Conservation (phyloP, 2,888 invertebrate genomes). For the Cremastinae sp. region DNA sequence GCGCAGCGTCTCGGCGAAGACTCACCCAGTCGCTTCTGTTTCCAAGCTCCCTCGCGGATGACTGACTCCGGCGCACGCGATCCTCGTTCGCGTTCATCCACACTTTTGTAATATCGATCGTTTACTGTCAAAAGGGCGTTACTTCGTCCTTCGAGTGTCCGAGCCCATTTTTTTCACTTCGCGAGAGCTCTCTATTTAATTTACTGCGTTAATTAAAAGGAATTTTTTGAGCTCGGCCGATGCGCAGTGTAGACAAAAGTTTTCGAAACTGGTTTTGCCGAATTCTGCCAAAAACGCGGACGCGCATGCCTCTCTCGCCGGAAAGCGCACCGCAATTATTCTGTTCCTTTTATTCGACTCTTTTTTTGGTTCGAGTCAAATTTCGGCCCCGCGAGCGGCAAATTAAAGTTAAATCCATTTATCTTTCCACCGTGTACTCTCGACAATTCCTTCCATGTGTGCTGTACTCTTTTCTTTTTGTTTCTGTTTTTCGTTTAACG, state of each 20-base stretch:
- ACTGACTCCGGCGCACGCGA: constrained; percentile 72
- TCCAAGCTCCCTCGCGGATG: constrained; percentile 65
- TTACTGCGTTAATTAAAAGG: too few species aligned
- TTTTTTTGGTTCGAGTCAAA: background rate
- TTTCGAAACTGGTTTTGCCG: too few species aligned
- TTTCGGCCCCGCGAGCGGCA: constrained; percentile 10
- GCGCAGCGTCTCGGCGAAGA: constrained; percentile 47
- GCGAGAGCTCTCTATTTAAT: too few species aligned
- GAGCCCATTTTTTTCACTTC: constrained; percentile 4
- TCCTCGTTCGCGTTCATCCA: constrained; percentile 67
- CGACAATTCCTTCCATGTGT: background rate
- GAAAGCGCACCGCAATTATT: background rate
- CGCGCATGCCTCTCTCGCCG: background rate
- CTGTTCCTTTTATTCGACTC: background rate
- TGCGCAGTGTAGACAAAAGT: too few species aligned
- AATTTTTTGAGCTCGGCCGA: too few species aligned
- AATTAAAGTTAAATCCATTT: constrained; percentile 25
- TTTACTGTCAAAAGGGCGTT: constrained; percentile 33
- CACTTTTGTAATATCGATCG: constrained; percentile 26
- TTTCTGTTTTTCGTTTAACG: background rate
- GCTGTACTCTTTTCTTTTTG: constrained; percentile 7
- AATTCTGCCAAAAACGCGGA: background rate
- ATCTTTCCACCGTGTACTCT: constrained; percentile 11
- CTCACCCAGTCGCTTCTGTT: constrained; percentile 76
- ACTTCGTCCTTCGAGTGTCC: background rate